Evolutionary conservation across 2,888 invertebrate species (phyloP), one percentile per base, ranked within the genome.

Genomic region (Eilema sororculum): DNA sequence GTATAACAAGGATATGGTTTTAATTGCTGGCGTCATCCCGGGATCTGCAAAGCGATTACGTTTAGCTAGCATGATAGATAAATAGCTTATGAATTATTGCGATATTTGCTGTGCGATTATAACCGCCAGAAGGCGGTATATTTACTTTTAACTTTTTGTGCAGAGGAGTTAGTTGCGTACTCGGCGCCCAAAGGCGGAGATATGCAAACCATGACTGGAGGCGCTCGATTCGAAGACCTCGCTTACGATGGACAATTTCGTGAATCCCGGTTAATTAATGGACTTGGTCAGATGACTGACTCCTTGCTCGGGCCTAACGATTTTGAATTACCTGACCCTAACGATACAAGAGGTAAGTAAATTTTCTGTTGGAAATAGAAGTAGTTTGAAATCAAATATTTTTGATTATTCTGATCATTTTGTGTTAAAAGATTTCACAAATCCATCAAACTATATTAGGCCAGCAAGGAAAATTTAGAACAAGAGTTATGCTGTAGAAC

Each of bases 231-330:
- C 56, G 96, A 97, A 79, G 98, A 98, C 87, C 95, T 97, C 74
- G 97, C 97, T 63, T 98, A 98, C 89, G 98, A 98, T 85, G 98
- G 98, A 0, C 89, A 93, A 62, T 85, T 95, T 37, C 95, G 95
- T 58, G 96, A 95, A 1, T 94, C 94, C 12, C 90, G 92, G 67
- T 95, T 97, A 90, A 90, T 93, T 65, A 96, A 96, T 59, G 98
- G 98, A 5, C 95, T 98, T 12, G 98, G 98, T 22, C 98, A 98
- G 90, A 96, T 98, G 81, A 96, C 97, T 9, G 98, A 98, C 89
- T 97, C 98, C 0, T 92, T 97, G 61, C 93, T 96, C 68, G 97
- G 97, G 20, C 97, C 97, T 41, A 96, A 96, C 79, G 96, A 97
- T 84, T 96, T 96, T 89, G 96, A 95, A 87, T 94, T 95, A 84